A percentile compares a stretch with the other conserved stretches of the same genome.
Conservation (phyloP, 2,888 invertebrate species). For the Polymixis lichenea region DNA sequence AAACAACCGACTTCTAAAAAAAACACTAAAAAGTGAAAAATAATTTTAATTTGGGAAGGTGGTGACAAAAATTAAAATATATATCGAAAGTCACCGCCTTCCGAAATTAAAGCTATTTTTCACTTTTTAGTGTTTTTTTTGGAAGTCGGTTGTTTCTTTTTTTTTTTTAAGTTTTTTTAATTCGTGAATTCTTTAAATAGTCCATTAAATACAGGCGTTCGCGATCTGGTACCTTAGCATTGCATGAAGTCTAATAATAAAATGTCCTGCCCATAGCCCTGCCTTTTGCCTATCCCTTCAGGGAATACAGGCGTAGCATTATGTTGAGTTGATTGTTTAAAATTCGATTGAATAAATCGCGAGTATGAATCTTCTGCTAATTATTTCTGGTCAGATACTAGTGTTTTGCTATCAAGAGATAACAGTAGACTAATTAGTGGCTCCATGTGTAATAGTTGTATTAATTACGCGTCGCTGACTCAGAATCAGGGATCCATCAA, state of each 20-base stretch:
- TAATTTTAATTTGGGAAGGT: no score
- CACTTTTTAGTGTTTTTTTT: no score
- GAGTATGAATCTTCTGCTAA: slow-evolving; percentile 13
- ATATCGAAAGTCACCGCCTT: no score
- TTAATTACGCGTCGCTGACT: slow-evolving; percentile 50
- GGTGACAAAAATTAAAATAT: no score
- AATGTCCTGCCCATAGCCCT: neutral
- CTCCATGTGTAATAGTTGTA: slow-evolving; percentile 59
- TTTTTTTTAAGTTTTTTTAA: no score
- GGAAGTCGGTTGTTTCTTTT: no score
- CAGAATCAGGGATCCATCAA: slow-evolving; percentile 38
- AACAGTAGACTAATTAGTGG: slow-evolving; percentile 60
- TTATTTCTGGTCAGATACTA: neutral
- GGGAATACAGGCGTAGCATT: neutral
- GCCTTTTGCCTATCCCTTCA: neutral
- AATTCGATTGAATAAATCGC: neutral
- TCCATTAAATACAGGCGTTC: neutral
- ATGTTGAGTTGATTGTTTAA: neutral
- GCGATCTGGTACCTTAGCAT: neutral
- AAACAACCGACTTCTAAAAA: no score
- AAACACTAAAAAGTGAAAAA: no score
- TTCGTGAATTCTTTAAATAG: neutral
- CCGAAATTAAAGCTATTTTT: no score
- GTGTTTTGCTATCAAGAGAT: slow-evolving; percentile 44
- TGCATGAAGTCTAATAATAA: neutral